Evolutionary conservation across 2,888 invertebrate species (phyloP).

Genomic region (Megamerina dolium): DNA sequence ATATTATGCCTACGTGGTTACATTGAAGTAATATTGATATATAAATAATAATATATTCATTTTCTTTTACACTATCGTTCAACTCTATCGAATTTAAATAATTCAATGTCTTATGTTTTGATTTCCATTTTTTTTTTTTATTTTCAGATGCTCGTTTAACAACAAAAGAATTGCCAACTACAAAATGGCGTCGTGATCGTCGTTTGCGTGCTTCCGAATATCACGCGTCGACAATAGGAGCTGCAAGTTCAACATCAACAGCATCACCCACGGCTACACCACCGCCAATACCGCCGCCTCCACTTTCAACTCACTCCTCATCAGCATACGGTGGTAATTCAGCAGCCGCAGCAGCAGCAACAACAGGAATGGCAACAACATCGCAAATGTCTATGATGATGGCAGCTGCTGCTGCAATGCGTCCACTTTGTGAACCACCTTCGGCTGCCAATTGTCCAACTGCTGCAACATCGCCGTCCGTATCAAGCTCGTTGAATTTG

Average conservation of each 20-base stretch:
- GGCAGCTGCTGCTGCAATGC: conserved; percentile 21
- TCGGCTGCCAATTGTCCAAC: conserved; percentile 31
- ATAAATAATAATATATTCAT: background rate
- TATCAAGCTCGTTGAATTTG: conserved; percentile 8
- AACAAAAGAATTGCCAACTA: conserved; percentile 60
- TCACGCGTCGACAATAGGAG: conserved; percentile 22
- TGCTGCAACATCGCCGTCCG: conserved; percentile 13
- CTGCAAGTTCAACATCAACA: conserved; percentile 6
- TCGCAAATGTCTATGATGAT: conserved; percentile 23
- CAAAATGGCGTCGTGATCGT: conserved; percentile 68
- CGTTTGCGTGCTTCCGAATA: conserved; percentile 51
- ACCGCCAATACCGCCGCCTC: conserved; percentile 11
- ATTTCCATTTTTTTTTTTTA: conserved; percentile 13
- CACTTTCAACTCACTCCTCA: conserved; percentile 11
- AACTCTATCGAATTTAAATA: background rate
- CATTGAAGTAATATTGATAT: too few species aligned
- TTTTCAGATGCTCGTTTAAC: conserved; percentile 46
- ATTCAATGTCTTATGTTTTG: background rate
- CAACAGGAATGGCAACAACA: conserved; percentile 8
- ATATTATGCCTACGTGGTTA: too few species aligned
- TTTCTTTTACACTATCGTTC: background rate
- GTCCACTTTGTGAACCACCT: conserved; percentile 30
- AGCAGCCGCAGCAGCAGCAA: background rate
- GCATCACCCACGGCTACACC: conserved; percentile 17
- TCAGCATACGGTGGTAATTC: conserved; percentile 8